Conservation (phyloP, 2,113 vertebrate species). For the Calypte anna region DNA sequence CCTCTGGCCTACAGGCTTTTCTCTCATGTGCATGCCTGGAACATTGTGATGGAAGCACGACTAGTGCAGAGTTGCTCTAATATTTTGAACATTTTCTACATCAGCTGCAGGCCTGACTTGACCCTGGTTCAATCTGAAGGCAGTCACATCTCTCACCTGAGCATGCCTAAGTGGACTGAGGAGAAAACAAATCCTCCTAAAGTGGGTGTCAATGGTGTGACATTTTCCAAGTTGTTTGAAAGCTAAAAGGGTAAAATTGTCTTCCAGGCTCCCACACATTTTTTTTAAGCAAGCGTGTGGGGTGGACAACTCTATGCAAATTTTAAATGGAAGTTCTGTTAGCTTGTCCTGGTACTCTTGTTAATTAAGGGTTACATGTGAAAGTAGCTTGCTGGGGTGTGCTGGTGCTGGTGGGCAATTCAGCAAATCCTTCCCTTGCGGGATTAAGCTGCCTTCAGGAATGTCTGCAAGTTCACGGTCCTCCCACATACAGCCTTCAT, state of each 20-base stretch:
- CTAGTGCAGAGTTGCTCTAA: background rate
- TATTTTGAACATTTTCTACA: background rate
- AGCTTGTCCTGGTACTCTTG: background rate
- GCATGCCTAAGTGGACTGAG: background rate
- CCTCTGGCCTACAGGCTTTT: background rate
- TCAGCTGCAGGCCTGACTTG: background rate
- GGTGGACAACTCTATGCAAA: background rate
- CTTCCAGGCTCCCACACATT: background rate
- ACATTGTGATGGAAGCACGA: background rate
- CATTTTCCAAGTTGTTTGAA: conserved; percentile 48
- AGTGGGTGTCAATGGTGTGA: background rate
- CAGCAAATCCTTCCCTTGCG: conserved; percentile 52
- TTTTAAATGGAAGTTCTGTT: conserved; percentile 8
- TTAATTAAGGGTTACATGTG: conserved; percentile 18
- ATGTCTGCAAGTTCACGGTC: conserved; percentile 48
- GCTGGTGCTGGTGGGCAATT: conserved; percentile 28
- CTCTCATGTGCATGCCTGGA: background rate
- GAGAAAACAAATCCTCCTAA: conserved; percentile 2
- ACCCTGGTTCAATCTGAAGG: background rate
- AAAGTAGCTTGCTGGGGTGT: conserved; percentile 22
- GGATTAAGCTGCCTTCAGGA: conserved; percentile 61
- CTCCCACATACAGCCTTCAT: conserved; percentile 54
- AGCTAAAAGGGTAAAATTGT: background rate
- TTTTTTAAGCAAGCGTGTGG: background rate
- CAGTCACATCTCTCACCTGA: conserved; percentile 1